Evolutionary conservation across 2,797 vertebrate genomes (phyloP).

Genomic region (Delichon dasypus): DNA sequence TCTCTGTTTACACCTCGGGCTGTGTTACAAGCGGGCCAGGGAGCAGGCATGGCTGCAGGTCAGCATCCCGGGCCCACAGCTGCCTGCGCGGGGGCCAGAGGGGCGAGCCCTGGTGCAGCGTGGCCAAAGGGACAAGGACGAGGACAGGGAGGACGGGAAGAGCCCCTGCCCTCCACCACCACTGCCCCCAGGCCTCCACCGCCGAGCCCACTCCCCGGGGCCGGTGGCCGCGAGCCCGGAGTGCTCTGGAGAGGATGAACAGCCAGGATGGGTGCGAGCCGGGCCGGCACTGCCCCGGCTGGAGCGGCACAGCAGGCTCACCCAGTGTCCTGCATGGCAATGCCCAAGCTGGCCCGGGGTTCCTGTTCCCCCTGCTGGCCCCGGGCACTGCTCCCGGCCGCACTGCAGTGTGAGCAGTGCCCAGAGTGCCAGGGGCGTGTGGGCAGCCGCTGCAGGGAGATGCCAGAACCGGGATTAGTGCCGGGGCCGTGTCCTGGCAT

Average conservation of each 20-base stretch:
- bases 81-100: accelerated
- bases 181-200: accelerated
- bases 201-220: not conserved
- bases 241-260: not conserved
- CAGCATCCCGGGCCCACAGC: accelerated
- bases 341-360: not conserved
- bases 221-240: accelerated
- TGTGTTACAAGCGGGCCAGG: not conserved
- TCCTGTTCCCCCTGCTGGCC: not conserved
- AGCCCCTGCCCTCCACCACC: not conserved
- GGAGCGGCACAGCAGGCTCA: not conserved
- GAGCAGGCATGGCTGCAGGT: not conserved
- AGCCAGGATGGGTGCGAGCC: not conserved
- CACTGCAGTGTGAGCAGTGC: accelerated
- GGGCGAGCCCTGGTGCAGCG: not conserved
- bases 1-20: not conserved
- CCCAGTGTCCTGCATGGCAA: accelerated
- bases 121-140: not conserved
- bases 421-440: not conserved
- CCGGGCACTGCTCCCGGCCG: accelerated
- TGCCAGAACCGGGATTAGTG: not conserved
- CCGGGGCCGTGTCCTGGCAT: accelerated
- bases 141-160: not conserved
- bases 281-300: not conserved
- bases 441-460: not conserved